Evolutionary conservation across 2,797 vertebrate species (phyloP).

Genomic region (Ptychobarbus kaznakovi): DNA sequence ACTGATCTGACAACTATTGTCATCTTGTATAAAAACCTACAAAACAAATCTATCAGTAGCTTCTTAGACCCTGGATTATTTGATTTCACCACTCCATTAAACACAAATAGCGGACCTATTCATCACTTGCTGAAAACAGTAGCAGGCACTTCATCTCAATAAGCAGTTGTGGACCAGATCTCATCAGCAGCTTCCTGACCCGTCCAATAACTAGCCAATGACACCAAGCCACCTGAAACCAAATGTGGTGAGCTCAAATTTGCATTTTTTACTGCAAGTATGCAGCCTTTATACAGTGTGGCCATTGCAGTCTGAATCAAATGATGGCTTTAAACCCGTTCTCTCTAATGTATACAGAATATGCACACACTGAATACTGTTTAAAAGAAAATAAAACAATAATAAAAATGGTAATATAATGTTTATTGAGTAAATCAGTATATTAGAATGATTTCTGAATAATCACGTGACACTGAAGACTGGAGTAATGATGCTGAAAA

Average conservation of each 20-base stretch:
- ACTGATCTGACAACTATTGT: not conserved
- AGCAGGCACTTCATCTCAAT: constrained; percentile 43
- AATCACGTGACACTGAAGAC: not conserved
- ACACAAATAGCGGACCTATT: constrained; percentile 6
- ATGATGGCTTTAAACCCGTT: not conserved
- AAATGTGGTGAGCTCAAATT: not conserved
- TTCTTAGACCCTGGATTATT: constrained; percentile 14
- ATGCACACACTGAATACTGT: not conserved
- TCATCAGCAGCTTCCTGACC: constrained; percentile 17
- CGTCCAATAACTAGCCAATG: not conserved
- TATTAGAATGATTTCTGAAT: not conserved
- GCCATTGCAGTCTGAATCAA: not conserved
- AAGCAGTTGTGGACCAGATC: constrained; percentile 20
- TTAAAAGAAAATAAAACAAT: not conserved
- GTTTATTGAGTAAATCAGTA: not conserved
- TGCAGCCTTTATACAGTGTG: not conserved
- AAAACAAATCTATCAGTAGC: not conserved
- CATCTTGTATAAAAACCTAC: constrained; percentile 3
- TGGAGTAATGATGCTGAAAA: too few relatives aligned
- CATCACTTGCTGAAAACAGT: constrained; percentile 37
- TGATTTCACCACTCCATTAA: constrained; percentile 42
- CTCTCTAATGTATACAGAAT: not conserved
- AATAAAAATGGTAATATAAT: not conserved
- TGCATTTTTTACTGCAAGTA: not conserved
- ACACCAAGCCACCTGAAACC: constrained; percentile 2